A percentile compares a stretch with the other conserved stretches of the same genome.
Evolutionary conservation across 1,140 invertebrate genomes (phyloP).

Genomic region (Hyles vespertilio): DNA sequence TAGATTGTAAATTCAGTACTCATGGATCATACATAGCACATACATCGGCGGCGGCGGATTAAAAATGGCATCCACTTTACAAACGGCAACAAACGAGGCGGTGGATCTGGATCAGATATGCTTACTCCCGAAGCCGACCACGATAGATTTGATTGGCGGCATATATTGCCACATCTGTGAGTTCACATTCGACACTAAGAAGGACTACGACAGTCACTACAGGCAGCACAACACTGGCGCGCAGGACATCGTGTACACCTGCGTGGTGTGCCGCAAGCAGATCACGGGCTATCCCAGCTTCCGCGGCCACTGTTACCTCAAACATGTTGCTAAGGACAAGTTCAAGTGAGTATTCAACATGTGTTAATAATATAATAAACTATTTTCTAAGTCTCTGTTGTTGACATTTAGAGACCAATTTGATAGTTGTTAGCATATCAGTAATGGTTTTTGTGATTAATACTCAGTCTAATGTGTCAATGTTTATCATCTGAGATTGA

Average conservation of each 20-base stretch:
- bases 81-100: constrained; percentile 7
- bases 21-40: constrained; percentile 58
- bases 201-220: constrained; percentile 59
- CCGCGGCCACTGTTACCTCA: constrained; percentile 60
- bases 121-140: constrained; percentile 41
- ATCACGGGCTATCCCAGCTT: constrained; percentile 55
- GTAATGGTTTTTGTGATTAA: too few species aligned
- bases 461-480: too few species aligned
- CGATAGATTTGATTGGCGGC: constrained; percentile 62
- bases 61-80: constrained; percentile 46
- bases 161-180: constrained; percentile 58
- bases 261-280: constrained; percentile 55
- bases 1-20: constrained; percentile 38
- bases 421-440: too few species aligned
- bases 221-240: constrained; percentile 34
- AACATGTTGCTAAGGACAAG: constrained; percentile 56
- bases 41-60: constrained; percentile 7
- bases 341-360: constrained; percentile 52
- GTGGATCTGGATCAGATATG: constrained; percentile 2
- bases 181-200: constrained; percentile 50
- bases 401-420: too few species aligned
- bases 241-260: constrained; percentile 51
- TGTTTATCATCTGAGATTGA: too few species aligned
- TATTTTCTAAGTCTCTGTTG: constrained; percentile 1
- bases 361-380: neutral